Percentiles rank a stretch among this genome's conserved stretches.
These are phyloP conservation scores for Cyclopterus lumpus DNA, from an alignment of 2,797 vertebrate genomes.

Conservation along the genomic window DNA sequence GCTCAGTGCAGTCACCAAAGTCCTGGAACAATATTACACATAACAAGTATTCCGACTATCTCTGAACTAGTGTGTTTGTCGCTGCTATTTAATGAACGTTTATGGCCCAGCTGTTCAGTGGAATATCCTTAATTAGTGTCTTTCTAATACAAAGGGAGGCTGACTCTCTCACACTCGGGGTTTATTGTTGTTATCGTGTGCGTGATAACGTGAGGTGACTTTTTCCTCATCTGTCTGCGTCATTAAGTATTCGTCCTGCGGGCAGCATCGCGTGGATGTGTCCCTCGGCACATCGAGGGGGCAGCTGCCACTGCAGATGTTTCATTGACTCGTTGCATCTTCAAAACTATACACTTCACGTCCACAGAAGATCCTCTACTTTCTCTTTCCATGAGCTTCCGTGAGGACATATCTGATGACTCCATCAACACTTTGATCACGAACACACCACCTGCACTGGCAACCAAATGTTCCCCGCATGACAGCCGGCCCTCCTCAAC, in stretches of 20 bases:
- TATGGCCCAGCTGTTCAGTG: neutral
- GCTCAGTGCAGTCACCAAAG: slow-evolving; percentile 23
- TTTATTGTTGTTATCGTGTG: slow-evolving; percentile 6
- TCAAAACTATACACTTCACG: neutral
- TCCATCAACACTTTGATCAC: slow-evolving; percentile 36
- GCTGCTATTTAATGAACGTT: neutral
- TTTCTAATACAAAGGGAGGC: neutral
- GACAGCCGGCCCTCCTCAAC: slow-evolving; percentile 45
- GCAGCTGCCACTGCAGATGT: slow-evolving; percentile 56
- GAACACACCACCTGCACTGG: slow-evolving; percentile 29
- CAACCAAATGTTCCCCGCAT: slow-evolving; percentile 31
- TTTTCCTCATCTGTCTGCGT: slow-evolving; percentile 8
- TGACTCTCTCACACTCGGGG: neutral
- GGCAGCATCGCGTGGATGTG: slow-evolving; percentile 26
- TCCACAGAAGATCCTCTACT: neutral
- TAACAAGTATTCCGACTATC: neutral
- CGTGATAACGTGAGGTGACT: neutral
- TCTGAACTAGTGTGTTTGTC: neutral
- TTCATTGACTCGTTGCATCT: slow-evolving; percentile 39
- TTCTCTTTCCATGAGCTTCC: neutral
- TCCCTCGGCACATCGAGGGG: slow-evolving; percentile 18
- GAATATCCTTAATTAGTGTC: slow-evolving; percentile 1
- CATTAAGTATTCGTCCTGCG: slow-evolving; percentile 4
- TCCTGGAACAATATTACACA: neutral
- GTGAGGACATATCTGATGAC: slow-evolving; percentile 4